Evolutionary conservation across 2,797 vertebrate genomes (phyloP), one percentile per base, ranked within the genome.

Genomic region (Ptychadena robeensis): DNA sequence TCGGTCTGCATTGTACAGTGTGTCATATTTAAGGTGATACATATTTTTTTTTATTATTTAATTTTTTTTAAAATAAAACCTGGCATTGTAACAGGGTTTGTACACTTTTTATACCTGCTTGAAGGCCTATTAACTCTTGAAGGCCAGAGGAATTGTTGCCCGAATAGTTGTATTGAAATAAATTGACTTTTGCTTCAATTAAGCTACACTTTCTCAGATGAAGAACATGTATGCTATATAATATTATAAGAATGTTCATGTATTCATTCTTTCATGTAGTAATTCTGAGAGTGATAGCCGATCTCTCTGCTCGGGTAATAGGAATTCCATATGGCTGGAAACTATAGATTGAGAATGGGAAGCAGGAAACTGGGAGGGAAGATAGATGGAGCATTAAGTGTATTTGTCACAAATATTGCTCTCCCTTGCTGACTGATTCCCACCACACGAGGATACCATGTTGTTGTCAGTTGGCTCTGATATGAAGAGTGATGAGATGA

Each of bases 391-490:
- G n/a, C 34, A 63, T 38, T 35, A 44, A 63, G 67, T 0, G 31
- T 71, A 72, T 80, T 71, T 80, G 68, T 72, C 48, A 63, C 67
- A 71, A 40, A 72, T 80, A 80, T 70, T 70, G 53, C 78, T 61
- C 59, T 61, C 31, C 9, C 32, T 63, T 71, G 78, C 32, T 80
- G 76, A 79, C 40, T 68, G 78, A 80, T 57, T 38, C 48, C 61
- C 35, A 30, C 67, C 78, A 80, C 78, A 59, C 38, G 67, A 80
- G 66, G 53, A 69, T 79, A 32, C 40, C 22, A 53, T 53, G 30
- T 57, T 80, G 59, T 27, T 71, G 44, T 71, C 14, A 59, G 31
- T 71, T 53, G 53, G 68, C 31, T 70, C 30, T 15, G 32, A 80
- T 61, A 61, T 71, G 48, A 59, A 30, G 67, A 71, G 48, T 71